These are phyloP conservation scores for Microcaecilia unicolor DNA, from an alignment of 2,797 vertebrate genomes.

Conservation along the genomic window DNA sequence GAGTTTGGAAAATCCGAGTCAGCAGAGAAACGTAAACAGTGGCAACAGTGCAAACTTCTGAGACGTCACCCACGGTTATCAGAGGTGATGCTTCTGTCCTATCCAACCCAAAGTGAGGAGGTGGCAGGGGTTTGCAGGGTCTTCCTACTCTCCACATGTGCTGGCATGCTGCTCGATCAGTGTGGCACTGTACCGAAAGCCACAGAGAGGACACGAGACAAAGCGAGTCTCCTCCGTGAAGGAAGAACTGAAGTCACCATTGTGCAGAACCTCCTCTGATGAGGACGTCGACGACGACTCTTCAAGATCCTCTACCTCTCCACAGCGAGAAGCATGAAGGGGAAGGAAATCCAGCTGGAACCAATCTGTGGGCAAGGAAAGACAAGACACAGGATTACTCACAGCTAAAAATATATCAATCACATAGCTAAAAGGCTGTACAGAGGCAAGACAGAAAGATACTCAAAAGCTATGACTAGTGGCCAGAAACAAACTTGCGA, in stretches of 20 bases:
- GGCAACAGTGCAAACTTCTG: too few relatives aligned
- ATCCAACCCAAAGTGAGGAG: constrained; percentile 14
- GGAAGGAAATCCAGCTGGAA: constrained; percentile 45
- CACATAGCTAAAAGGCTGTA: too few relatives aligned
- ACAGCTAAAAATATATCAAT: background rate
- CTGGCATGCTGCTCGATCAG: constrained; percentile 54
- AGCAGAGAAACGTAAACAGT: accelerated
- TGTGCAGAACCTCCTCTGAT: background rate
- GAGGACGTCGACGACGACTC: constrained; percentile 18
- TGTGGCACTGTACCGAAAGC: constrained; percentile 22
- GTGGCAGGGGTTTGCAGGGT: background rate
- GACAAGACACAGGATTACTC: background rate
- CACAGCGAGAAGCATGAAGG: constrained; percentile 43
- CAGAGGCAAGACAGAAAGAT: too few relatives aligned
- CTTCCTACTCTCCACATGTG: constrained; percentile 38
- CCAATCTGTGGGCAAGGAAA: constrained; percentile 19
- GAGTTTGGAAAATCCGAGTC: too few relatives aligned
- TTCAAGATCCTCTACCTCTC: constrained; percentile 25
- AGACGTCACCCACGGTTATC: too few relatives aligned
- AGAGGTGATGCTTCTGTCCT: too few relatives aligned
- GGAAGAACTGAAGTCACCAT: background rate
- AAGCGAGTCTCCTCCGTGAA: background rate
- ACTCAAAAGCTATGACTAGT: too few relatives aligned
- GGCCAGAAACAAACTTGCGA: too few relatives aligned
- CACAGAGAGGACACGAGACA: constrained; percentile 54